Conservation (phyloP, 2,113 vertebrate genomes). For the Chitala chitala region DNA sequence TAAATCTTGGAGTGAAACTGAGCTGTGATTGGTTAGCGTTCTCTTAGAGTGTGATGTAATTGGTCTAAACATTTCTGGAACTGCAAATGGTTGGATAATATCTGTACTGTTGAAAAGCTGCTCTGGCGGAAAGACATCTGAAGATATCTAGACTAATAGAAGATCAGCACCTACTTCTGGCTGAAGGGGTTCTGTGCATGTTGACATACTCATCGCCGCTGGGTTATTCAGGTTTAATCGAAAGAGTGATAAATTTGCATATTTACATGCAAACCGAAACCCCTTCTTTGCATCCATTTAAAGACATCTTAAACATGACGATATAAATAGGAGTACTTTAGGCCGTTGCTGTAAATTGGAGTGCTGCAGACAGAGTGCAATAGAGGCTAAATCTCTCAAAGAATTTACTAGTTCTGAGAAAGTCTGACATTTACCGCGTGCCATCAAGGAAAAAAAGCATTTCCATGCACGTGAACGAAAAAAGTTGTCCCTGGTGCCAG, state of each 20-base stretch:
- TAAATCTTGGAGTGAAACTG: too few relatives aligned
- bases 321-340: constrained; percentile 2
- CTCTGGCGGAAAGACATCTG: not conserved
- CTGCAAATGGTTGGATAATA: not conserved
- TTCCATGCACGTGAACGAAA: not conserved
- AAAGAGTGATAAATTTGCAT: not conserved
- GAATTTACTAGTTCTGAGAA: constrained; percentile 3
- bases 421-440: not conserved
- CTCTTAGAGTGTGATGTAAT: too few relatives aligned
- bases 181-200: not conserved
- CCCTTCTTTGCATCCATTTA: not conserved
- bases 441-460: not conserved
- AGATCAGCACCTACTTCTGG: not conserved
- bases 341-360: too few relatives aligned
- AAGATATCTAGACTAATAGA: not conserved
- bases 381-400: not conserved
- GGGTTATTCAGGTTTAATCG: not conserved
- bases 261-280: not conserved
- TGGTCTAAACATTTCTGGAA: too few relatives aligned
- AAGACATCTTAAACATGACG: not conserved
- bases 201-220: not conserved
- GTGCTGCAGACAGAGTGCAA: not conserved
- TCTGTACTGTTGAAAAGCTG: not conserved
- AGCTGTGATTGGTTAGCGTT: too few relatives aligned
- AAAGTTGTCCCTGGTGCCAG: too few relatives aligned